Evolutionary conservation across 2,888 invertebrate species (phyloP).

Genomic region (Ennomos quercinarius): DNA sequence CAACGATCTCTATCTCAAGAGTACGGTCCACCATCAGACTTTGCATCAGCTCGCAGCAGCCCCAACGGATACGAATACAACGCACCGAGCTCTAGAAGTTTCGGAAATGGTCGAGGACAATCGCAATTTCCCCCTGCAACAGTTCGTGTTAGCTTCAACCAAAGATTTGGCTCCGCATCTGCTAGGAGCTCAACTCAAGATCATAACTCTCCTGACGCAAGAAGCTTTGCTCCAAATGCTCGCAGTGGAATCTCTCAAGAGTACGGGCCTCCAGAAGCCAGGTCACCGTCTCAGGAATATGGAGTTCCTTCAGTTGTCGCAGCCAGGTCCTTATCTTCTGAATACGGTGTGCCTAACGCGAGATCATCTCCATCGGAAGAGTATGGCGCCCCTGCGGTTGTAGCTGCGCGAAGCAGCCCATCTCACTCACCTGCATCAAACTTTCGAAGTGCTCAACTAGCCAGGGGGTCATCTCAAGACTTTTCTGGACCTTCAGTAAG

Average conservation of each 20-base stretch:
- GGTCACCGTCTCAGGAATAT: constrained; percentile 36
- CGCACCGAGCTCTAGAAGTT: constrained; percentile 64
- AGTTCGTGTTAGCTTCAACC: constrained; percentile 24
- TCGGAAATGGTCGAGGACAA: constrained; percentile 56
- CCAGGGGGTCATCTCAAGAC: constrained; percentile 10
- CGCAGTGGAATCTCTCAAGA: constrained; percentile 44
- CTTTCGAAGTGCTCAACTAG: constrained; percentile 15
- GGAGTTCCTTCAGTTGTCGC: constrained; percentile 29
- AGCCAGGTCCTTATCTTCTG: constrained; percentile 33
- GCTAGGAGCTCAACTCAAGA: constrained; percentile 12
- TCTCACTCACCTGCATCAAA: constrained; percentile 13
- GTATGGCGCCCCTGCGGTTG: constrained; percentile 57
- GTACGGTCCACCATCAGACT: constrained; percentile 73
- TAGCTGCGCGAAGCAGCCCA: constrained; percentile 30
- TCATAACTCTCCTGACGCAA: constrained; percentile 12
- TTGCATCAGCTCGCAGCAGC: constrained; percentile 53
- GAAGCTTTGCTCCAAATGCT: constrained; percentile 43
- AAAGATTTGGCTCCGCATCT: constrained; percentile 19
- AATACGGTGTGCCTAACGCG: constrained; percentile 34
- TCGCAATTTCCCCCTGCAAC: constrained; percentile 18
- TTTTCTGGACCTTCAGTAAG: constrained; percentile 13
- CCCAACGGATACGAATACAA: constrained; percentile 59
- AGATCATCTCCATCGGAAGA: constrained; percentile 50
- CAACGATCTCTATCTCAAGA: constrained; percentile 59
- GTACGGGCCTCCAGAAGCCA: constrained; percentile 25